phyloP scores from a whole-genome alignment of 1,140 invertebrate species.

The Aradophagus sp. region DNA sequence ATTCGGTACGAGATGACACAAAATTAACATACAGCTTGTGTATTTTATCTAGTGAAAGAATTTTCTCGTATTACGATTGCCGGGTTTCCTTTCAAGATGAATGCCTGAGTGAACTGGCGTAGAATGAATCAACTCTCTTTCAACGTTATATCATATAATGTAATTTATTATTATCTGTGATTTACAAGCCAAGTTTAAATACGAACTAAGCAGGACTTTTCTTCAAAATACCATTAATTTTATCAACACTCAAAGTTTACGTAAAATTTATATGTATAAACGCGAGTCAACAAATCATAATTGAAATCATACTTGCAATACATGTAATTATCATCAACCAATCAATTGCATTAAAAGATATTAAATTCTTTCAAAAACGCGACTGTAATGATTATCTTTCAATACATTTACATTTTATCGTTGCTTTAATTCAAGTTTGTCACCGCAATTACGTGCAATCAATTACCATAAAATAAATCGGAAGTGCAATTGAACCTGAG shows the following conservation, averaged over 20 bases:
- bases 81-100: conserved; percentile 20
- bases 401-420: too few species aligned
- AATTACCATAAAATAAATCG: conserved; percentile 6
- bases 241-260: too few species aligned
- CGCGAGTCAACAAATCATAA: too few species aligned
- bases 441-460: not conserved
- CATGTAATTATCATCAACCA: too few species aligned
- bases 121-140: conserved; percentile 39
- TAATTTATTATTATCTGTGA: conserved; percentile 40
- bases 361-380: too few species aligned
- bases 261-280: too few species aligned
- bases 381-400: too few species aligned
- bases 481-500: not conserved
- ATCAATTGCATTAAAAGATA: too few species aligned
- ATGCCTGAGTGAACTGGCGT: conserved; percentile 16
- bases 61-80: conserved; percentile 29
- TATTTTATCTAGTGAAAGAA: conserved; percentile 16
- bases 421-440: too few species aligned
- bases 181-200: conserved; percentile 9
- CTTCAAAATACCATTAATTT: too few species aligned
- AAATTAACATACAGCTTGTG: conserved; percentile 44
- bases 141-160: conserved; percentile 10
- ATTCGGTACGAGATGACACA: conserved; percentile 20
- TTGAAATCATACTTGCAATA: too few species aligned
- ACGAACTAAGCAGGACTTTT: too few species aligned